Conservation (phyloP, 2,888 invertebrate species). For the Polia nebulosa region DNA sequence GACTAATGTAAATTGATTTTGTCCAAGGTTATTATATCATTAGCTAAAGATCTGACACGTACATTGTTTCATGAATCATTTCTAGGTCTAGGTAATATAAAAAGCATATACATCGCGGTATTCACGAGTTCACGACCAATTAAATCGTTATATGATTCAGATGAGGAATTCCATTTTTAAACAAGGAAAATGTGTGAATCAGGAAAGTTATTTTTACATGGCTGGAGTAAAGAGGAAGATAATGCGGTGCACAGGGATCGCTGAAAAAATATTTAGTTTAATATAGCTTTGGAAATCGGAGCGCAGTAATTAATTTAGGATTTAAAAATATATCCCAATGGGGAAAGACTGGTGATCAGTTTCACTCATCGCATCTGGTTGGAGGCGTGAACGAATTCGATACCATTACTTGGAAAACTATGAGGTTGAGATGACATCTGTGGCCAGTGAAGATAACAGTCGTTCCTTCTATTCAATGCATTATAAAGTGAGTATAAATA, state of each 20-base stretch:
- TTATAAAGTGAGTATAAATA: constrained; percentile 9
- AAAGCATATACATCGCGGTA: constrained; percentile 39
- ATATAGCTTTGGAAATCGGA: constrained; percentile 27
- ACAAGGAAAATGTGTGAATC: constrained; percentile 65
- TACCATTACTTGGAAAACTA: constrained; percentile 6
- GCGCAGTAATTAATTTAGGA: constrained; percentile 10
- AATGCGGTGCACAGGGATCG: constrained; percentile 32
- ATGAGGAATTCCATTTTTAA: constrained; percentile 59
- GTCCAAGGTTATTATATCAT: constrained; percentile 38
- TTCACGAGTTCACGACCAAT: constrained; percentile 40
- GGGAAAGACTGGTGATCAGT: constrained; percentile 2
- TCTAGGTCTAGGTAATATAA: constrained; percentile 54
- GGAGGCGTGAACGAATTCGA: not conserved
- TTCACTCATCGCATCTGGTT: constrained; percentile 5
- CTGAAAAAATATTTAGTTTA: constrained; percentile 35
- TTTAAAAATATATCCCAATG: constrained; percentile 1
- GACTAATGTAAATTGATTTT: constrained; percentile 7
- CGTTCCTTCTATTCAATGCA: not conserved
- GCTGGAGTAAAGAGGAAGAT: constrained; percentile 52
- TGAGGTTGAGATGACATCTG: constrained; percentile 25
- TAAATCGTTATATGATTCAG: constrained; percentile 58
- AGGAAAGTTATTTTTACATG: constrained; percentile 61
- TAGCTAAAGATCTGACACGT: constrained; percentile 17
- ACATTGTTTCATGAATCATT: constrained; percentile 31
- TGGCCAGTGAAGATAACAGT: not conserved